phyloP scores from a whole-genome alignment of 2,113 vertebrate genomes.

The Oncorhynchus clarkii region DNA sequence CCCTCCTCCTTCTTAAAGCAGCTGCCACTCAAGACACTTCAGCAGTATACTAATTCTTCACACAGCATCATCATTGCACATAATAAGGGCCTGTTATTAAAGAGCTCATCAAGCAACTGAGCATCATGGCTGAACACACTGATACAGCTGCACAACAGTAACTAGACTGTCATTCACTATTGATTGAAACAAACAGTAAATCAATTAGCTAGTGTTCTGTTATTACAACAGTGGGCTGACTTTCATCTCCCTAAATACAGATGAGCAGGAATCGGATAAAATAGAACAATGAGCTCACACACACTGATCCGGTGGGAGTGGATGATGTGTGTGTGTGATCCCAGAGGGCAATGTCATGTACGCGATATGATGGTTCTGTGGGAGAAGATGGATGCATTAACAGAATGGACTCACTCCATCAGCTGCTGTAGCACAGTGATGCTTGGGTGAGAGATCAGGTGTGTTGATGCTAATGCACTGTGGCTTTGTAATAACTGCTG shows the following conservation, averaged over 20 bases:
- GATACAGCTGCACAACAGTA: neutral
- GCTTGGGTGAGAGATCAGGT: slow-evolving; percentile 50
- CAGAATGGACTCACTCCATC: slow-evolving; percentile 22
- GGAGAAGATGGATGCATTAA: slow-evolving; percentile 20
- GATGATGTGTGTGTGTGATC: neutral
- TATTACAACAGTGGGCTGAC: neutral
- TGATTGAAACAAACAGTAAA: neutral
- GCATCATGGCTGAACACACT: neutral
- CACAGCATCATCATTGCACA: neutral
- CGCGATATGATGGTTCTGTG: neutral
- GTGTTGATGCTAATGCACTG: slow-evolving; percentile 77
- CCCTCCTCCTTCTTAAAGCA: neutral
- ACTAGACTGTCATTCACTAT: neutral
- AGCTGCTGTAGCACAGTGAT: slow-evolving; percentile 26
- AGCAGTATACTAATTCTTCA: neutral
- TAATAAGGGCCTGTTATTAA: neutral
- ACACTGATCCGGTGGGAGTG: neutral
- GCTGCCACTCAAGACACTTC: neutral
- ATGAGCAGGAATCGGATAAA: neutral
- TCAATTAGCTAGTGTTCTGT: neutral
- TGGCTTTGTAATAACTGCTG: slow-evolving; percentile 77
- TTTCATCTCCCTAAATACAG: neutral
- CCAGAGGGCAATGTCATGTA: neutral
- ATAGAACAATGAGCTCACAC: neutral
- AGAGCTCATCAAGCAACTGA: neutral